A percentile compares a stretch with the other conserved stretches of the same genome.
phyloP scores from a whole-genome alignment of 2,888 invertebrate genomes.

The Icerya purchasi region DNA sequence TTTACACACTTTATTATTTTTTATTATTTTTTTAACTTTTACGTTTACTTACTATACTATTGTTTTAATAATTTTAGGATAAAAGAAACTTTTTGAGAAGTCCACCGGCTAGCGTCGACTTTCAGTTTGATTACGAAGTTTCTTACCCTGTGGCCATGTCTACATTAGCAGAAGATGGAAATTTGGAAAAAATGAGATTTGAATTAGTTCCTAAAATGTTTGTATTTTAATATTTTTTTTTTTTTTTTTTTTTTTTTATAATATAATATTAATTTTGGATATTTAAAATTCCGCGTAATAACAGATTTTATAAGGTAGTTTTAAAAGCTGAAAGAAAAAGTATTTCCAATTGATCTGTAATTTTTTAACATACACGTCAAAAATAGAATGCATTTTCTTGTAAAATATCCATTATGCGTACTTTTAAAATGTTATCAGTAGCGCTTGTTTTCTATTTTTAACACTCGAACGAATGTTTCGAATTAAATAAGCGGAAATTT shows the following conservation, averaged over 20 bases:
- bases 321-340: not conserved
- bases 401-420: too few species aligned
- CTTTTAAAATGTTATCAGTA: too few species aligned
- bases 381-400: too few species aligned
- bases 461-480: too few species aligned
- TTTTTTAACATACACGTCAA: too few species aligned
- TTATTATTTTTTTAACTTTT: too few species aligned
- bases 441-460: too few species aligned
- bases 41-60: too few species aligned
- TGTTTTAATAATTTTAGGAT: conserved; percentile 39
- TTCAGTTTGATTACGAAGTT: conserved; percentile 81
- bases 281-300: too few species aligned
- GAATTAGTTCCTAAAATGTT: conserved; percentile 98
- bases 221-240: conserved; percentile 27
- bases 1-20: too few species aligned
- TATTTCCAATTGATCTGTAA: not conserved
- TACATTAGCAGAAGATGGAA: conserved; percentile 83
- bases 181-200: conserved; percentile 95
- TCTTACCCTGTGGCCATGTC: conserved; percentile 84
- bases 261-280: not conserved
- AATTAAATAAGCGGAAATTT: too few species aligned
- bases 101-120: conserved; percentile 86
- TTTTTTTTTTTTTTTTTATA: conserved; percentile 7
- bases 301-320: too few species aligned
- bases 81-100: conserved; percentile 92